Percentiles rank a stretch among this genome's conserved stretches.
Evolutionary conservation across 2,113 vertebrate species (phyloP).

Genomic region (Rutilus rutilus): DNA sequence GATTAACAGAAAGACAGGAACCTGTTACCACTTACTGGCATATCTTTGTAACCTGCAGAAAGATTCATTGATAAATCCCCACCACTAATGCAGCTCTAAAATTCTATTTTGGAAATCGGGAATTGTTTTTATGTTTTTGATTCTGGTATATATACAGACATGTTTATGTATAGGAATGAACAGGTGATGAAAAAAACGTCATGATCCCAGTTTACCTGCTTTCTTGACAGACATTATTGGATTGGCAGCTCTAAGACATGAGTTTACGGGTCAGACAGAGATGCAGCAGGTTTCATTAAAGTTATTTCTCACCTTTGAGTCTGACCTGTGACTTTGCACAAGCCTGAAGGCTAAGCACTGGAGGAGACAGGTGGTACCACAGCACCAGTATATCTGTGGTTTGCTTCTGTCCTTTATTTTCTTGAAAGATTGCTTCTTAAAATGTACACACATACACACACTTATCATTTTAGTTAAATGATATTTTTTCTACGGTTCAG

Average conservation of each 20-base stretch:
- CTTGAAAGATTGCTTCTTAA: slow-evolving; percentile 10
- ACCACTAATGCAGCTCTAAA: neutral
- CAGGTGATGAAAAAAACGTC: slow-evolving; percentile 4
- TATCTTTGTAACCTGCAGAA: neutral
- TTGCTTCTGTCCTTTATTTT: neutral
- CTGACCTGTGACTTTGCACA: slow-evolving; percentile 26
- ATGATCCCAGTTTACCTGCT: neutral
- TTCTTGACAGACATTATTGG: slow-evolving; percentile 23
- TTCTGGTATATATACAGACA: neutral
- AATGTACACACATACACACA: neutral
- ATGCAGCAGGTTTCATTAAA: slow-evolving; percentile 37
- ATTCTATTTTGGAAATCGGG: neutral
- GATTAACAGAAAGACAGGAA: neutral
- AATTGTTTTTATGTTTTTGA: neutral
- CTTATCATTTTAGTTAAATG: neutral
- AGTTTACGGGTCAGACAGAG: slow-evolving; percentile 37
- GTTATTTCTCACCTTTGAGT: slow-evolving; percentile 17
- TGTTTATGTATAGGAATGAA: slow-evolving; percentile 2
- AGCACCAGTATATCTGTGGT: neutral
- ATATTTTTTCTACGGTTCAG: neutral
- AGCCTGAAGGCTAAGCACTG: slow-evolving; percentile 32
- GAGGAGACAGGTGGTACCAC: slow-evolving; percentile 11
- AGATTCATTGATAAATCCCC: neutral
- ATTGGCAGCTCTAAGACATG: slow-evolving; percentile 37
- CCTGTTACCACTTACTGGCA: neutral